These are phyloP conservation scores for Ericerus pela DNA, from an alignment of 1,140 invertebrate species.

Conservation along the genomic window DNA sequence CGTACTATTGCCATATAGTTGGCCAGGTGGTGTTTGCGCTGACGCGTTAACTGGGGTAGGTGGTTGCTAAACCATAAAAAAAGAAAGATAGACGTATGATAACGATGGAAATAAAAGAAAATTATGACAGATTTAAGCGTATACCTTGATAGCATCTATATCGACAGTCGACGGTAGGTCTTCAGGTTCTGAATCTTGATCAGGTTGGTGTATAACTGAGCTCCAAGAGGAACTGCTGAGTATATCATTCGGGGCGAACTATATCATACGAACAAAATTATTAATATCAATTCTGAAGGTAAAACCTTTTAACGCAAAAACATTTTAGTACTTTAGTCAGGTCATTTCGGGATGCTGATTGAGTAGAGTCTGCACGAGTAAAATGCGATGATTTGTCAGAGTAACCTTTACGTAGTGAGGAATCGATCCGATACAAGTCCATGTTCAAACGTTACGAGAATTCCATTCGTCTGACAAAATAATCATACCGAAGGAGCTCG, in stretches of 20 bases:
- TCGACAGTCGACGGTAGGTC: conserved; percentile 34
- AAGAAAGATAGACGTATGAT: too few relatives aligned
- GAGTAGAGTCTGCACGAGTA: not conserved
- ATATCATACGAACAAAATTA: not conserved
- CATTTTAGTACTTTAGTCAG: not conserved
- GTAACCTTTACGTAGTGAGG: not conserved
- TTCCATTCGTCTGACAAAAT: too few relatives aligned
- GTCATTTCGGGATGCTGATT: not conserved
- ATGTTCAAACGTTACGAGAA: too few relatives aligned
- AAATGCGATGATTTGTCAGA: not conserved
- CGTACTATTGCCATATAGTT: not conserved
- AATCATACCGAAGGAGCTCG: too few relatives aligned
- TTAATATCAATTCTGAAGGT: not conserved
- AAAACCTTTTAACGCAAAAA: not conserved
- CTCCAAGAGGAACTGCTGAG: conserved; percentile 29
- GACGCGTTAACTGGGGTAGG: conserved; percentile 21
- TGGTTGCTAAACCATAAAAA: conserved; percentile 20
- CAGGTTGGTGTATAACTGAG: conserved; percentile 30
- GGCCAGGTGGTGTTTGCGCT: conserved; percentile 15
- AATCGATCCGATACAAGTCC: not conserved
- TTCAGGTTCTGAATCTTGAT: conserved; percentile 32
- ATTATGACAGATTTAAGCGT: not conserved
- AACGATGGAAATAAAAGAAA: too few relatives aligned
- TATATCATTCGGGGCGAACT: conserved; percentile 19
- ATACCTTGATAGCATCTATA: conserved; percentile 35